Percentiles rank a stretch among this genome's conserved stretches.
Evolutionary conservation across 92 coral and sea anemone species (phyloP).

Genomic region (Phenganax subtilis): DNA sequence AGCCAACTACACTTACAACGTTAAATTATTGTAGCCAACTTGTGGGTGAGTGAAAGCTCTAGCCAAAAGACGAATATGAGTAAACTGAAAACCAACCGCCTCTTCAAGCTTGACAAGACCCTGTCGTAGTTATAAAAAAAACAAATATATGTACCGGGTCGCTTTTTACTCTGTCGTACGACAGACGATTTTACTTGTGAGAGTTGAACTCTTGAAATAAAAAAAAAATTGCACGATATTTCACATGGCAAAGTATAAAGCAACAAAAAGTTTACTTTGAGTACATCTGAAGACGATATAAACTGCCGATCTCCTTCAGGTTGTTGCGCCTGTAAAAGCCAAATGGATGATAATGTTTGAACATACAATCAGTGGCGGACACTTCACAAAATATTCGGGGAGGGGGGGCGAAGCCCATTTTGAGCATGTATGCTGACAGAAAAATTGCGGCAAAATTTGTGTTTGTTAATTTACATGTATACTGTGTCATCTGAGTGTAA

Average conservation of each 20-base stretch:
- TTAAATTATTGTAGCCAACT: conserved; percentile 91
- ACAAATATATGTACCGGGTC: too few species aligned
- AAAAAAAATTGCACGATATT: not conserved
- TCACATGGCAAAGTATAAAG: not conserved
- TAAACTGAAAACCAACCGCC: conserved; percentile 74
- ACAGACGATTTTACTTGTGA: too few species aligned
- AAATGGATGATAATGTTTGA: not conserved
- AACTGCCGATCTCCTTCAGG: conserved; percentile 87
- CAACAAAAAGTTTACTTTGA: conserved; percentile 55
- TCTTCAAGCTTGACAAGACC: conserved; percentile 74
- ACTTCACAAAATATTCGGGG: too few species aligned
- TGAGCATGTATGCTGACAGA: too few species aligned
- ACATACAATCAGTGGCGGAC: not conserved
- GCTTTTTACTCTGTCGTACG: too few species aligned
- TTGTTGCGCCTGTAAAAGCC: conserved; percentile 54
- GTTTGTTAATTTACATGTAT: too few species aligned
- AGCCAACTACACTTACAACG: conserved; percentile 62
- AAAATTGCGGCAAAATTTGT: too few species aligned
- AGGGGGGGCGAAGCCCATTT: too few species aligned
- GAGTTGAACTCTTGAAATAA: not conserved
- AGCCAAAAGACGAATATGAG: conserved; percentile 90
- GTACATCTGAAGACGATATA: conserved; percentile 68
- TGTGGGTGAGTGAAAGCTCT: conserved; percentile 98
- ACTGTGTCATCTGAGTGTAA: too few species aligned
- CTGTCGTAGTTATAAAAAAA: conserved; percentile 31